Percentiles rank a stretch among this genome's conserved stretches.
Conservation (phyloP, 2,113 vertebrate species). For the Labeo catla region DNA sequence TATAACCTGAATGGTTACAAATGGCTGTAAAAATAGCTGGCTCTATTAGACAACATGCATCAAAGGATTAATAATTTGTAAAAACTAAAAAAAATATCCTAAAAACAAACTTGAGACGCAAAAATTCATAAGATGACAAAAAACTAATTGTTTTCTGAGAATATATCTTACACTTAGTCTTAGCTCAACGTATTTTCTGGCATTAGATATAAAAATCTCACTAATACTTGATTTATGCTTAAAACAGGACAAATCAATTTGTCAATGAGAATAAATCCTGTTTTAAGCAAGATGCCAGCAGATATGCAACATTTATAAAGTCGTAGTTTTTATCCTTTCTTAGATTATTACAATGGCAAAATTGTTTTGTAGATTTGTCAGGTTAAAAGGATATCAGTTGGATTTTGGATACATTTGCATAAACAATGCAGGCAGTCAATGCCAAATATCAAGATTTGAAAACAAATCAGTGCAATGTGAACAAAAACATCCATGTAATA, state of each 20-base stretch:
- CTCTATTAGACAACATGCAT: no score
- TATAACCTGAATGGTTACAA: no score
- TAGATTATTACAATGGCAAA: neutral
- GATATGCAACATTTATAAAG: neutral
- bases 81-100: neutral
- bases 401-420: neutral
- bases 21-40: no score
- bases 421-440: neutral
- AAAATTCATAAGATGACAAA: neutral
- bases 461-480: neutral
- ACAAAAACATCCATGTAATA: neutral
- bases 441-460: neutral
- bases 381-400: neutral
- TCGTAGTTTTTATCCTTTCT: neutral
- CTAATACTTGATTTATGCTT: neutral
- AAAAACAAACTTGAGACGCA: no score
- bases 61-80: neutral
- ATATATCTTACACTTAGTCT: neutral
- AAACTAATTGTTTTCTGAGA: neutral
- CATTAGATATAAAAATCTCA: neutral
- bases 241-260: neutral
- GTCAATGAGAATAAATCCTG: neutral
- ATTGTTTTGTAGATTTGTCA: neutral
- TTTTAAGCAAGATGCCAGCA: neutral
- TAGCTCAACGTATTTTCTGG: no score